A percentile compares a stretch with the other conserved stretches of the same genome.
phyloP scores from a whole-genome alignment of 2,113 vertebrate genomes.

The Circaetus cinerascens region DNA sequence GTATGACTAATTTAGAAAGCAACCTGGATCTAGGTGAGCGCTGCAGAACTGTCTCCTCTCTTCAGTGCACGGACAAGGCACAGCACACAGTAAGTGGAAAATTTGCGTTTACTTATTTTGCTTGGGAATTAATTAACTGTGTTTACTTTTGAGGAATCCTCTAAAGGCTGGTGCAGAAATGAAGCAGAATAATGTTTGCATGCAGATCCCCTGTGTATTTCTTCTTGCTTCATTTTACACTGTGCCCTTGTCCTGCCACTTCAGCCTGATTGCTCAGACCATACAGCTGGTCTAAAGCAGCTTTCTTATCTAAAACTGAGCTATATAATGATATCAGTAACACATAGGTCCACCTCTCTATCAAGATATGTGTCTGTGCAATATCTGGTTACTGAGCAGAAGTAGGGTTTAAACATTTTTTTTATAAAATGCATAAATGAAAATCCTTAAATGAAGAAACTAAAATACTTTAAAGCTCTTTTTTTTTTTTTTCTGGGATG shows the following conservation, averaged over 20 bases:
- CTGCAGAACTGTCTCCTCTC: conserved; percentile 23
- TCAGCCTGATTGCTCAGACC: not conserved
- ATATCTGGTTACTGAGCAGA: conserved; percentile 13
- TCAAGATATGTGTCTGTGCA: not conserved
- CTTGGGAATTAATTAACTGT: conserved; percentile 70
- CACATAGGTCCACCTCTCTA: not conserved
- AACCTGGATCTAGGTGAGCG: conserved; percentile 72
- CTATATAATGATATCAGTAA: not conserved
- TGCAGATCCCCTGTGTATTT: conserved; percentile 48
- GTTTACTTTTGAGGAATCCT: conserved; percentile 72
- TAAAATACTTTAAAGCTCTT: not conserved
- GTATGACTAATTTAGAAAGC: conserved; percentile 62
- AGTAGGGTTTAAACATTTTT: not conserved
- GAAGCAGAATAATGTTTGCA: conserved; percentile 57
- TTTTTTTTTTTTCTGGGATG: accelerated
- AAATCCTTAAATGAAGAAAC: not conserved
- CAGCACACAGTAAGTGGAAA: conserved; percentile 72
- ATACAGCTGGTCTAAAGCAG: conserved; percentile 23
- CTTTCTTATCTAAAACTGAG: conserved; percentile 34
- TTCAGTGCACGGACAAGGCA: conserved; percentile 62
- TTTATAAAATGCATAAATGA: not conserved
- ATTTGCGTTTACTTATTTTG: conserved; percentile 55
- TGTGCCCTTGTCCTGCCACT: conserved; percentile 28
- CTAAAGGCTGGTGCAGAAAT: conserved; percentile 61
- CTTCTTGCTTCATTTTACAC: conserved; percentile 48